These are phyloP conservation scores for Pristionchus fissidentatus DNA, from an alignment of 2,888 invertebrate genomes.

Conservation along the genomic window DNA sequence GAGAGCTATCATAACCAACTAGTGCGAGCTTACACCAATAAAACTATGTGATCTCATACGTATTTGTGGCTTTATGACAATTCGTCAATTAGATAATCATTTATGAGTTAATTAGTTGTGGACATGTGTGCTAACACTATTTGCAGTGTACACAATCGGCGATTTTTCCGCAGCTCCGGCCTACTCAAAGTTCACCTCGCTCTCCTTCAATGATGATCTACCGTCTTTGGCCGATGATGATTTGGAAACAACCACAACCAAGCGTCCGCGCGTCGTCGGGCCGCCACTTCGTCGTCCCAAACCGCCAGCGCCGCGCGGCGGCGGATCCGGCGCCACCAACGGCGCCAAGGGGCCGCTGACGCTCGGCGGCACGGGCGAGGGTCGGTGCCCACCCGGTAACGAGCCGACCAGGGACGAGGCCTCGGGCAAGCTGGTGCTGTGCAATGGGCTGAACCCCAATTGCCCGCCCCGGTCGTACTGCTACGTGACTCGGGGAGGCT, in stretches of 20 bases:
- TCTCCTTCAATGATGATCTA: slow-evolving; percentile 39
- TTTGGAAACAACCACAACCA: slow-evolving; percentile 49
- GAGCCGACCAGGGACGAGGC: slow-evolving; percentile 65
- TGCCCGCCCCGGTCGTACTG: slow-evolving; percentile 75
- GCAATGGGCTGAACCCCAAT: slow-evolving; percentile 73
- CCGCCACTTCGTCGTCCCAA: slow-evolving; percentile 71
- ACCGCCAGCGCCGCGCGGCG: slow-evolving; percentile 53
- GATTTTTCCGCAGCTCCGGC: slow-evolving; percentile 33
- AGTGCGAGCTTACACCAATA: not conserved
- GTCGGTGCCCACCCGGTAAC: slow-evolving; percentile 73
- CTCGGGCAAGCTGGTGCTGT: slow-evolving; percentile 64
- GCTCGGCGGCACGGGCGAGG: slow-evolving; percentile 60
- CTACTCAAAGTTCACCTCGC: slow-evolving; percentile 38
- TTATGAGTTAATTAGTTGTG: not conserved
- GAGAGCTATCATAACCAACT: not conserved
- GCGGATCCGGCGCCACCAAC: slow-evolving; percentile 50
- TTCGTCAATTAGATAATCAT: not conserved
- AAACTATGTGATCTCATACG: not conserved
- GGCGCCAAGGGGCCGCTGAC: slow-evolving; percentile 52
- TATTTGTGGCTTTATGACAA: not conserved
- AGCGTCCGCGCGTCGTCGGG: slow-evolving; percentile 67
- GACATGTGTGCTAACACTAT: slow-evolving; percentile 8
- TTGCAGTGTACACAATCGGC: slow-evolving; percentile 48
- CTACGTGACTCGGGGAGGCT: slow-evolving; percentile 73
- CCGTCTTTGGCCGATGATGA: slow-evolving; percentile 33